Conservation (phyloP, 2,888 invertebrate genomes). For the Cheilosia vulpina region DNA sequence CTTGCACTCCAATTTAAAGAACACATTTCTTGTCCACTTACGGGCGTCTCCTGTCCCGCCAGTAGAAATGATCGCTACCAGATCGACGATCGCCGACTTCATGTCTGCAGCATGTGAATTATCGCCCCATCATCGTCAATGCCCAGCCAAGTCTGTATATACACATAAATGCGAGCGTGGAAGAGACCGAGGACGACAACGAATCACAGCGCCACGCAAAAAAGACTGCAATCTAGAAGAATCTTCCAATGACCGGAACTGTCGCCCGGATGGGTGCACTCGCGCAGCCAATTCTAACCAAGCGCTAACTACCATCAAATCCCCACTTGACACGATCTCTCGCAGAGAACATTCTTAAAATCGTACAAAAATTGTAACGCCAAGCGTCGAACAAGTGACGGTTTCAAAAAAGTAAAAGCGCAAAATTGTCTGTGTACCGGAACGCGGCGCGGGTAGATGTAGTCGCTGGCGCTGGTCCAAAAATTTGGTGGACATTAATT, state of each 20-base stretch:
- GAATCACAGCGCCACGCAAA: conserved; percentile 44
- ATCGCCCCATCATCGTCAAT: conserved; percentile 56
- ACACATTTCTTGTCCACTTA: conserved; percentile 40
- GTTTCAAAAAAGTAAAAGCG: conserved; percentile 12
- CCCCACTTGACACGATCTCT: conserved; percentile 45
- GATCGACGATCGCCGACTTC: conserved; percentile 47
- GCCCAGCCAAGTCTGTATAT: conserved; percentile 33
- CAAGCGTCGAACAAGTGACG: conserved; percentile 55
- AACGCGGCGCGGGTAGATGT: conserved; percentile 30
- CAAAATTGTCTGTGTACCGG: conserved; percentile 37
- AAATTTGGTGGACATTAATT: conserved; percentile 66
- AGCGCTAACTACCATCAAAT: conserved; percentile 31
- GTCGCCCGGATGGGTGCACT: conserved; percentile 68
- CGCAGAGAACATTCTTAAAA: conserved; percentile 33
- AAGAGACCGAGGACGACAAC: conserved; percentile 2
- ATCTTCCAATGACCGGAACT: conserved; percentile 67
- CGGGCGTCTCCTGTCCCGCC: not conserved
- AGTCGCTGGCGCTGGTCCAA: conserved; percentile 55
- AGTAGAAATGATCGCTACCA: conserved; percentile 18
- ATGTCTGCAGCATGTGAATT: conserved; percentile 70
- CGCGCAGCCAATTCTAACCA: conserved; percentile 56
- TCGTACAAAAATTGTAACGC: conserved; percentile 43
- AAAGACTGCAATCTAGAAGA: conserved; percentile 25
- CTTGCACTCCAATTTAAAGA: conserved; percentile 33
- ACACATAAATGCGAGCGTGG: not conserved